A percentile compares a stretch with the other conserved stretches of the same genome.
phyloP scores from a whole-genome alignment of 1,140 invertebrate species.

The Formica exsecta region DNA sequence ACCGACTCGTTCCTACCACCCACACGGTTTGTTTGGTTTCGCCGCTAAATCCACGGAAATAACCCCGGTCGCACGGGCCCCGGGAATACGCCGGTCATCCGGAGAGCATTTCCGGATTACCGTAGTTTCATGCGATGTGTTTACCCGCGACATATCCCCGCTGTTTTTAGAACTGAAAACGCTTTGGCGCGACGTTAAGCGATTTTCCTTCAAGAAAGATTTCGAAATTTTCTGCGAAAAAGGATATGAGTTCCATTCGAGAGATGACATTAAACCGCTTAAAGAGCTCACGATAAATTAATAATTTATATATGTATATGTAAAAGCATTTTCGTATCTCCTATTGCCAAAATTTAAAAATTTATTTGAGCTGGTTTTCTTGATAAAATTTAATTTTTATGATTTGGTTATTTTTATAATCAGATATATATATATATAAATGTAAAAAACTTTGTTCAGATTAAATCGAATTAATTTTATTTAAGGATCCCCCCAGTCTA shows the following conservation, averaged over 20 bases:
- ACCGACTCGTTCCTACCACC: constrained; percentile 62
- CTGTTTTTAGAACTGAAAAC: constrained; percentile 44
- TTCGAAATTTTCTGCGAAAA: constrained; percentile 4
- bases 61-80: constrained; percentile 58
- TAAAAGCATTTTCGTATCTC: no score
- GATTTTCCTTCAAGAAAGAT: constrained; percentile 12
- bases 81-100: constrained; percentile 11
- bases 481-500: no score
- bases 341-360: background rate
- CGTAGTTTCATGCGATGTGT: constrained; percentile 63
- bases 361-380: background rate
- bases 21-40: constrained; percentile 68
- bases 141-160: constrained; percentile 36
- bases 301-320: no score
- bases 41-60: constrained; percentile 69
- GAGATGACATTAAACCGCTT: background rate
- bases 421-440: no score
- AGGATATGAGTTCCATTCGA: background rate
- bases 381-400: background rate
- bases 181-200: background rate
- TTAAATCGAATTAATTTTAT: background rate
- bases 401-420: no score
- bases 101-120: constrained; percentile 55
- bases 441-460: background rate
- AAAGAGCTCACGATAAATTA: background rate